These are phyloP conservation scores for Dendrocincla fuliginosa DNA, from an alignment of 2,797 vertebrate genomes.

Conservation along the genomic window DNA sequence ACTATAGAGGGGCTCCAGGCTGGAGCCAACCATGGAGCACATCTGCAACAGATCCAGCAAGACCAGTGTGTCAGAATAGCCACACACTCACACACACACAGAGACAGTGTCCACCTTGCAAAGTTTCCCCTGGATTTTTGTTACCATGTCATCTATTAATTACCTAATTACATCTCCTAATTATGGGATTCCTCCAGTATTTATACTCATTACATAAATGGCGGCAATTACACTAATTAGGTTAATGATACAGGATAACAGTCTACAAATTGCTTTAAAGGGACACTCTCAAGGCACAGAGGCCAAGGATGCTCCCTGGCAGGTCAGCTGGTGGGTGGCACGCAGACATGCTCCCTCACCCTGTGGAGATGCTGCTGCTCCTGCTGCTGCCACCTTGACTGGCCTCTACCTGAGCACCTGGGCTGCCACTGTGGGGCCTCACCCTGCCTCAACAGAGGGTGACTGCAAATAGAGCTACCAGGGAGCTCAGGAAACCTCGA, in stretches of 20 bases:
- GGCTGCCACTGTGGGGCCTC: neutral
- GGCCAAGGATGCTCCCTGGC: conserved; percentile 56
- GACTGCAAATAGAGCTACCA: neutral
- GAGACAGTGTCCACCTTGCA: conserved; percentile 64
- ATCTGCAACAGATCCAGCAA: neutral
- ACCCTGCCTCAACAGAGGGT: neutral
- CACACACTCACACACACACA: neutral
- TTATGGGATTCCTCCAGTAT: conserved; percentile 80
- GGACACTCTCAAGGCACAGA: conserved; percentile 67
- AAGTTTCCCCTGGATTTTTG: conserved; percentile 76
- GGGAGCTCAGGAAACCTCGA: neutral
- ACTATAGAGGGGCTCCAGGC: neutral
- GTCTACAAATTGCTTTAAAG: conserved; percentile 78
- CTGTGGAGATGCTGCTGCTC: neutral
- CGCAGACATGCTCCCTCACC: neutral
- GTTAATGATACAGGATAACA: conserved; percentile 80
- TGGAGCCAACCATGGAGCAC: neutral
- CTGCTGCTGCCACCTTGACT: neutral
- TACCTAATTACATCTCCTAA: conserved; percentile 80
- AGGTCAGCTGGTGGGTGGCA: conserved; percentile 33
- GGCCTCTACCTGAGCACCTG: neutral
- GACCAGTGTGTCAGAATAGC: neutral
- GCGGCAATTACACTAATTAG: conserved; percentile 79
- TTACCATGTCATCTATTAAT: conserved; percentile 81
- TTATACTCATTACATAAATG: conserved; percentile 81